phyloP scores from a whole-genome alignment of 2,888 invertebrate species.

The Melieria omissa region DNA sequence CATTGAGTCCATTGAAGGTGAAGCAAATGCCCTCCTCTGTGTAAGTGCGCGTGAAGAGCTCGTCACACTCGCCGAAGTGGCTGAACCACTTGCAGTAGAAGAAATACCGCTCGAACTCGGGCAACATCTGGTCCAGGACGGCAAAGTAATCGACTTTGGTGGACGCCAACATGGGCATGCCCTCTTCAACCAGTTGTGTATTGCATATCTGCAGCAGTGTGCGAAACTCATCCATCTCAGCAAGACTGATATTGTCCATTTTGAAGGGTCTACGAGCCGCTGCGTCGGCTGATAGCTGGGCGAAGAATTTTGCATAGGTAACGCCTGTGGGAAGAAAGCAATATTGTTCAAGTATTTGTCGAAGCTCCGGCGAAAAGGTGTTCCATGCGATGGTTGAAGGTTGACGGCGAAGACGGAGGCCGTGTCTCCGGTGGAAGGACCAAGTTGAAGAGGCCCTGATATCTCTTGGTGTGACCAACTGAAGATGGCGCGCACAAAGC shows the following conservation, averaged over 20 bases:
- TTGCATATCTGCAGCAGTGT: slow-evolving; percentile 61
- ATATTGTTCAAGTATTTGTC: too few relatives aligned
- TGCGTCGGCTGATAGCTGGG: slow-evolving; percentile 45
- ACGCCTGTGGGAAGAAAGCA: slow-evolving; percentile 36
- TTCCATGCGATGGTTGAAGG: too few relatives aligned
- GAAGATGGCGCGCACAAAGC: too few relatives aligned
- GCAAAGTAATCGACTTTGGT: slow-evolving; percentile 52
- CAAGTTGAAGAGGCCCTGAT: too few relatives aligned
- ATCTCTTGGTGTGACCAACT: too few relatives aligned
- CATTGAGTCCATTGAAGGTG: slow-evolving; percentile 74
- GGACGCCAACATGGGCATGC: slow-evolving; percentile 49
- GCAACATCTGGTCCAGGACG: slow-evolving; percentile 66
- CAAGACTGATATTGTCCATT: slow-evolving; percentile 30
- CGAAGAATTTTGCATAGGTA: slow-evolving; percentile 52
- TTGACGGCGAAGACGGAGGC: too few relatives aligned
- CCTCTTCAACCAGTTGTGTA: slow-evolving; percentile 54
- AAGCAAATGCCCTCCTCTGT: slow-evolving; percentile 79
- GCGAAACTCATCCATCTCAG: slow-evolving; percentile 55
- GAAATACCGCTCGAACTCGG: slow-evolving; percentile 70
- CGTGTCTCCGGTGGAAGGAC: too few relatives aligned
- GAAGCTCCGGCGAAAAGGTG: too few relatives aligned
- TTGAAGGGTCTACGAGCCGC: slow-evolving; percentile 45
- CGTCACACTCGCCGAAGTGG: slow-evolving; percentile 69
- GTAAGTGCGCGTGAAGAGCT: slow-evolving; percentile 71
- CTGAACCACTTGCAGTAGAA: slow-evolving; percentile 72